Percentiles rank a stretch among this genome's conserved stretches.
These are phyloP conservation scores for Cinclus mexicanus DNA, from an alignment of 2,113 vertebrate species.

Conservation along the genomic window DNA sequence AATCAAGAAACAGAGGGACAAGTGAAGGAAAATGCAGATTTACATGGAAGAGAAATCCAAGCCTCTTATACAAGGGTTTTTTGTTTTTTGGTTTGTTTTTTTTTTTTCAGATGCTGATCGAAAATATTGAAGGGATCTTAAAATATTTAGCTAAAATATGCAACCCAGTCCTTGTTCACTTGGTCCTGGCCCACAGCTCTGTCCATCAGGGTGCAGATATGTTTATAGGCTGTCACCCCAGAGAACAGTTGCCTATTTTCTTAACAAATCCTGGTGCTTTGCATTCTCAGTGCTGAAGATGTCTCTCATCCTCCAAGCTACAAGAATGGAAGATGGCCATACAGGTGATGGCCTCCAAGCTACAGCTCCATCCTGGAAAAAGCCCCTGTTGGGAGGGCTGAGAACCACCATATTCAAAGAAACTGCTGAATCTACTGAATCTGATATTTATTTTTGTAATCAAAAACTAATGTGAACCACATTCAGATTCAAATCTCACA, in stretches of 20 bases:
- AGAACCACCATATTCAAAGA: neutral
- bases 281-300: neutral
- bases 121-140: neutral
- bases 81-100: neutral
- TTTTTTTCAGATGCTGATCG: neutral
- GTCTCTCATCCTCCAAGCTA: neutral
- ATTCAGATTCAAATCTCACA: neutral
- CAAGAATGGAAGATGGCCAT: too few relatives aligned
- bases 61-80: neutral
- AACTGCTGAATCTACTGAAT: neutral
- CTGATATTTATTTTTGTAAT: slow-evolving; percentile 2
- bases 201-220: neutral
- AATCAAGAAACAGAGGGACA: neutral
- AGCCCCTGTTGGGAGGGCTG: neutral
- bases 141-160: neutral
- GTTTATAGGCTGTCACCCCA: neutral
- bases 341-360: neutral
- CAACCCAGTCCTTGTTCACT: neutral
- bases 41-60: neutral
- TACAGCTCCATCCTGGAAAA: neutral
- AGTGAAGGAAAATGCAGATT: neutral
- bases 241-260: neutral
- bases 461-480: neutral
- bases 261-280: neutral
- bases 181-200: neutral